Conservation (phyloP, 2,113 vertebrate species). For the Pogonocichla stellata region DNA sequence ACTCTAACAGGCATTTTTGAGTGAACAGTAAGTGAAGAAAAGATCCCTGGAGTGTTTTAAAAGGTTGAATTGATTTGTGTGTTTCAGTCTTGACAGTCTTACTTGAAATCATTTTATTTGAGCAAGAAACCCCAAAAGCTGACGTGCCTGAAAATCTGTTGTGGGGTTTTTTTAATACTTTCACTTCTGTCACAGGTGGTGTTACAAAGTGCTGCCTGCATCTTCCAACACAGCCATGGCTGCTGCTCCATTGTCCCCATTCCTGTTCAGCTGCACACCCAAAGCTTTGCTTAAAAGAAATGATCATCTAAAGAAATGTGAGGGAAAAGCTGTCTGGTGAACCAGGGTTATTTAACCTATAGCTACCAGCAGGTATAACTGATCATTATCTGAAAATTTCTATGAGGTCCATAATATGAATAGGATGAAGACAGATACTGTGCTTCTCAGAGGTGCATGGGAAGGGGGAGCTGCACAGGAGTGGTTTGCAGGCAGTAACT, state of each 20-base stretch:
- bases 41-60: slow-evolving; percentile 40
- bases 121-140: neutral
- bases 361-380: neutral
- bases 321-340: neutral
- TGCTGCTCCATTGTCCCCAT: neutral
- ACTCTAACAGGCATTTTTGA: neutral
- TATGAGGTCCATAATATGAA: neutral
- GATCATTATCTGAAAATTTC: neutral
- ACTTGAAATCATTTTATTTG: neutral
- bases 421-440: neutral
- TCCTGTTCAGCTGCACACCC: neutral
- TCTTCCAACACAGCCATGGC: neutral
- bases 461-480: neutral
- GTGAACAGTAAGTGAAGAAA: slow-evolving; percentile 32
- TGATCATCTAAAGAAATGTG: neutral
- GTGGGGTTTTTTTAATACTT: neutral
- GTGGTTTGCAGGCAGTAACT: neutral
- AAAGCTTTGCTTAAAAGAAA: neutral
- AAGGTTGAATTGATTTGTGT: slow-evolving; percentile 39
- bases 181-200: neutral
- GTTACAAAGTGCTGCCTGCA: neutral
- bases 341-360: neutral
- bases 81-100: slow-evolving; percentile 17
- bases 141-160: neutral
- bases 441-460: neutral